phyloP scores from a whole-genome alignment of 2,797 vertebrate species.

The Molothrus aeneus region DNA sequence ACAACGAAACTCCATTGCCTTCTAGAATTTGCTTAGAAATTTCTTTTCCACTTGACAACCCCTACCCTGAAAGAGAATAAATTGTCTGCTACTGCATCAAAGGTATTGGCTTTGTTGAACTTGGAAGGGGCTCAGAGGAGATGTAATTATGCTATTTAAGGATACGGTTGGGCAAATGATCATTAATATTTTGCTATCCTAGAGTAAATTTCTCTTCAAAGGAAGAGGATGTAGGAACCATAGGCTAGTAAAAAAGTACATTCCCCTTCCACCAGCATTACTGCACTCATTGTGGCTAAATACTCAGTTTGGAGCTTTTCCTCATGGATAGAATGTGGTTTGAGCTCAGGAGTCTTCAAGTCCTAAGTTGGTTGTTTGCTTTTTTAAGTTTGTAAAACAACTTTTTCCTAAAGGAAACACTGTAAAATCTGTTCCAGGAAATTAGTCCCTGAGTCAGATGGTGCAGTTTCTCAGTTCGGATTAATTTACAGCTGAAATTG shows the following conservation, averaged over 20 bases:
- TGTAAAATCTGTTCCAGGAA: neutral
- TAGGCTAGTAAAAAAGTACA: neutral
- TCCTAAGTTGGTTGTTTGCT: neutral
- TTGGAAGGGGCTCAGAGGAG: neutral
- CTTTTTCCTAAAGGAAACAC: neutral
- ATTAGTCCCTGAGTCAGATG: neutral
- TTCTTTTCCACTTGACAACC: neutral
- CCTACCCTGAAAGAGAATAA: neutral
- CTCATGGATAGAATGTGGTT: neutral
- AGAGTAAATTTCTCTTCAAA: neutral
- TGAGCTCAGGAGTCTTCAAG: neutral
- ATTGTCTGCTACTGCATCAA: neutral
- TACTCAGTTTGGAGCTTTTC: neutral
- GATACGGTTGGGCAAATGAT: neutral
- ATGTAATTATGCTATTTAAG: neutral
- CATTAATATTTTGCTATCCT: neutral
- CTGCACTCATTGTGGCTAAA: neutral
- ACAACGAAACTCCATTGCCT: neutral
- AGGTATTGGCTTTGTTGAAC: neutral
- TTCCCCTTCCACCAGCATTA: neutral
- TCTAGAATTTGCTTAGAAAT: neutral
- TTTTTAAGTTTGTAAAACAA: neutral
- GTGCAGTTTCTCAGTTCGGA: neutral
- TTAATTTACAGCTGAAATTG: neutral
- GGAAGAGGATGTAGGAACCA: neutral